Evolutionary conservation across 2,797 vertebrate species (phyloP), one percentile per base, ranked within the genome.

Genomic region (Rachycentron canadum): DNA sequence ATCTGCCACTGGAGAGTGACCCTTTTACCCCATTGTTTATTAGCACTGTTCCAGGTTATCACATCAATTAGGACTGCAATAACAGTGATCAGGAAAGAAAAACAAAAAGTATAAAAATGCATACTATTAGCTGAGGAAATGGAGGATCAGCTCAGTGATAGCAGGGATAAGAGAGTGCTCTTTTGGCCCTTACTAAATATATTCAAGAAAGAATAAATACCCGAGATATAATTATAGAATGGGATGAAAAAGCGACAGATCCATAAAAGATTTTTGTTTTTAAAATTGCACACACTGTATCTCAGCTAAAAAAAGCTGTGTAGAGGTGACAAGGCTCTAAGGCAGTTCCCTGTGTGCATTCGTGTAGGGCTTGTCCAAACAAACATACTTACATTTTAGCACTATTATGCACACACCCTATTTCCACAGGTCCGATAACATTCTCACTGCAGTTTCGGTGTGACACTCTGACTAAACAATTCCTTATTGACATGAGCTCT

Each of bases 341-440:
- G 81, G 81, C 81, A 84, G 69, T 55, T 89, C 87, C 80, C 82
- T 87, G 86, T 87, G 85, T 84, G 79, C 91, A 81, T 89, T 91
- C 80, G 78, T 81, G 82, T 60, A 82, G 88, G 85, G 89, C 92
- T 92, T 93, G 88, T 93, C 89, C 94, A 95, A 95, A 94, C 93
- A 94, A 90, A 93, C 92, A 89, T 86, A 93, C 91, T 91, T 91
- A 88, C 91, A 94, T 95, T 93, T 95, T 93, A 92, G 86, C 91
- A 90, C 92, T 80, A 93, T 94, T 92, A 94, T 85, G 85, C 66
- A 60, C 91, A 87, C 92, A 82, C 92, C 90, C 91, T 81, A 87
- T 93, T 95, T 95, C 94, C 89, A 95, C 95, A 96, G 93, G 95
- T 95, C 95, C 94, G 96, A 96, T 97, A 97, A 97, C 93, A 94